These are phyloP conservation scores for Drosophila pegasa DNA, from an alignment of 2,888 invertebrate genomes.

Conservation along the genomic window DNA sequence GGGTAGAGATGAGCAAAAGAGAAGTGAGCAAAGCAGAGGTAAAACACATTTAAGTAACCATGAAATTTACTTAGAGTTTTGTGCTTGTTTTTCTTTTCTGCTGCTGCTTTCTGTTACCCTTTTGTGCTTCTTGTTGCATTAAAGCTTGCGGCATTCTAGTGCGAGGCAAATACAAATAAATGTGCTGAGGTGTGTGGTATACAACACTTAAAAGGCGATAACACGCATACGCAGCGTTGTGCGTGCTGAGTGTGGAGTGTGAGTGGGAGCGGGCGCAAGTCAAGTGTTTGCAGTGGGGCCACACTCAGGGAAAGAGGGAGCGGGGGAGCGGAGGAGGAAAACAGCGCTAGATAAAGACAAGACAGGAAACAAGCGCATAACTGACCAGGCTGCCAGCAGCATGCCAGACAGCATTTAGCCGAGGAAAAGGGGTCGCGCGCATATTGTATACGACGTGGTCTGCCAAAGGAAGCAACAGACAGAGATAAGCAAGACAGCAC, in stretches of 20 bases:
- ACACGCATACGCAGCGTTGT: constrained; percentile 62
- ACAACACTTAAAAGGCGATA: constrained; percentile 59
- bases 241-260: not conserved
- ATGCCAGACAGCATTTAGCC: constrained; percentile 40
- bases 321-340: constrained; percentile 15
- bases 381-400: constrained; percentile 53
- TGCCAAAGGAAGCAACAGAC: constrained; percentile 31
- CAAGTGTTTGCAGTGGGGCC: constrained; percentile 9
- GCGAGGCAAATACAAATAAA: constrained; percentile 61
- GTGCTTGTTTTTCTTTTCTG: constrained; percentile 6
- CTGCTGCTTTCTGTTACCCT: constrained; percentile 6
- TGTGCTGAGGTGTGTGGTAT: constrained; percentile 50
- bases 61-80: constrained; percentile 65
- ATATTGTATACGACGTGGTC: constrained; percentile 42
- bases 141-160: constrained; percentile 57
- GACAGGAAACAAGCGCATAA: constrained; percentile 53
- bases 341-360: constrained; percentile 44
- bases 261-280: constrained; percentile 1
- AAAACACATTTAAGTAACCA: constrained; percentile 65
- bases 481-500: constrained; percentile 38
- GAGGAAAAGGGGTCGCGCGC: constrained; percentile 7
- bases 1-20: not conserved
- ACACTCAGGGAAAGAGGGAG: too few relatives aligned
- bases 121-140: constrained; percentile 26
- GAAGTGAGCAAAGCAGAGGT: constrained; percentile 29